Conservation (phyloP, 1,140 invertebrate species). For the Musca vetustissima region DNA sequence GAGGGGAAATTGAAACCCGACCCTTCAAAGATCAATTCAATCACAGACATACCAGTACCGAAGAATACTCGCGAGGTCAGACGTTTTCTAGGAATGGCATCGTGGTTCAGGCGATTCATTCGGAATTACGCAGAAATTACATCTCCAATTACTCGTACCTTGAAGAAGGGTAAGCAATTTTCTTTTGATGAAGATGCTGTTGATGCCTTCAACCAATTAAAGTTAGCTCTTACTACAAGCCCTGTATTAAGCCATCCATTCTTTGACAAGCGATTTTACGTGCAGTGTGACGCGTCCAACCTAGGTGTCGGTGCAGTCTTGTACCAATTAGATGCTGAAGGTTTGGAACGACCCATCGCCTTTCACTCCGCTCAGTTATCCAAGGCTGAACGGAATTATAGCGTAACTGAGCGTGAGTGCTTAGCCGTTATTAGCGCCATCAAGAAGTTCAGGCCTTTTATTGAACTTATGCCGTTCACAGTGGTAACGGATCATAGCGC, state of each 20-base stretch:
- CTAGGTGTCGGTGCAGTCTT: slow-evolving; percentile 48
- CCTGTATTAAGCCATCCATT: slow-evolving; percentile 49
- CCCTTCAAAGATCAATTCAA: no score
- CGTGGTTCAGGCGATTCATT: slow-evolving; percentile 26
- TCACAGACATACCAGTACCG: no score
- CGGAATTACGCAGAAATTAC: slow-evolving; percentile 17
- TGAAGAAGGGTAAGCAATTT: slow-evolving; percentile 16
- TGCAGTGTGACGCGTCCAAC: slow-evolving; percentile 51
- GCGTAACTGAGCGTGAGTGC: slow-evolving; percentile 53
- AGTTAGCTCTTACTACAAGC: slow-evolving; percentile 37
- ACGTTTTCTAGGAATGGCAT: no score
- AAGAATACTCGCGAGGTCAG: no score
- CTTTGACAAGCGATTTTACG: slow-evolving; percentile 40
- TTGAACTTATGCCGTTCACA: slow-evolving; percentile 49
- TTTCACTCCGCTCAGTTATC: slow-evolving; percentile 21
- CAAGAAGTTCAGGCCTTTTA: slow-evolving; percentile 54
- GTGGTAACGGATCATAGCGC: slow-evolving; percentile 44
- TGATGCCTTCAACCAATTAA: slow-evolving; percentile 41
- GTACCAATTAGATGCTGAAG: slow-evolving; percentile 37
- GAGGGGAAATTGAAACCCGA: slow-evolving; percentile 25
- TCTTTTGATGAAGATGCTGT: slow-evolving; percentile 41
- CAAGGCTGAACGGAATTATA: slow-evolving; percentile 27
- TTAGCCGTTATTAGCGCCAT: slow-evolving; percentile 54
- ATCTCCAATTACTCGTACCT: slow-evolving; percentile 19
- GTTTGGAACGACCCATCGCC: no score